These are phyloP conservation scores for Stenodema calcarata DNA, from an alignment of 2,888 invertebrate genomes.

Conservation along the genomic window DNA sequence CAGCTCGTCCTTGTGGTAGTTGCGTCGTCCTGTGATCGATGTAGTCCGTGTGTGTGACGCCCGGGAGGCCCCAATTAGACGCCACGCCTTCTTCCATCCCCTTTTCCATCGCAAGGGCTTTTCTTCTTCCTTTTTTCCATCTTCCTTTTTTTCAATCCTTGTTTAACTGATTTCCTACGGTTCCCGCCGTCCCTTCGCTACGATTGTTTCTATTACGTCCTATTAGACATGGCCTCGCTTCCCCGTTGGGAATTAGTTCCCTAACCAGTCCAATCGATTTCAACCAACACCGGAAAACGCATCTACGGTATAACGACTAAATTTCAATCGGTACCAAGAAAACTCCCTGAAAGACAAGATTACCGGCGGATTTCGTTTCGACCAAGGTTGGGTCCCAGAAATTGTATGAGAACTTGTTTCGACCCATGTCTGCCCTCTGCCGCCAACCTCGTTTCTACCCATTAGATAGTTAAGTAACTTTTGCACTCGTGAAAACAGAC, in stretches of 20 bases:
- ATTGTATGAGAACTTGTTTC: no score
- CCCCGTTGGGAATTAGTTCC: neutral
- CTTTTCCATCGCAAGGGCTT: neutral
- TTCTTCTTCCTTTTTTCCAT: neutral
- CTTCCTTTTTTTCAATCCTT: neutral
- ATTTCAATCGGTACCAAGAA: no score
- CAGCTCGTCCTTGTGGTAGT: slow-evolving; percentile 28
- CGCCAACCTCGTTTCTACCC: no score
- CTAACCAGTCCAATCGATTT: neutral
- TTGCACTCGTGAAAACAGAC: no score
- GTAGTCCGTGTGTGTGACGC: slow-evolving; percentile 3
- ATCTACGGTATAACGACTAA: neutral
- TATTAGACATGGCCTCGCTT: neutral
- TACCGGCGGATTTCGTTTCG: no score
- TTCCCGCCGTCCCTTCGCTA: neutral
- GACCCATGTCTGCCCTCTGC: no score
- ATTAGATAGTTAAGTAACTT: no score
- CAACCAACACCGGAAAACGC: neutral
- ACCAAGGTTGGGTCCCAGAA: no score
- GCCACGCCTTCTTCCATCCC: slow-evolving; percentile 38
- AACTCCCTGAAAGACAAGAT: no score
- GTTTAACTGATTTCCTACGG: slow-evolving; percentile 10
- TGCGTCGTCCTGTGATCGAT: neutral
- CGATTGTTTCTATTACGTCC: neutral
- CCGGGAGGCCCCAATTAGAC: slow-evolving; percentile 48